Percentiles rank a stretch among this genome's conserved stretches.
These are phyloP conservation scores for Amphiduros pacificus DNA, from an alignment of 2,888 invertebrate species.

Conservation along the genomic window DNA sequence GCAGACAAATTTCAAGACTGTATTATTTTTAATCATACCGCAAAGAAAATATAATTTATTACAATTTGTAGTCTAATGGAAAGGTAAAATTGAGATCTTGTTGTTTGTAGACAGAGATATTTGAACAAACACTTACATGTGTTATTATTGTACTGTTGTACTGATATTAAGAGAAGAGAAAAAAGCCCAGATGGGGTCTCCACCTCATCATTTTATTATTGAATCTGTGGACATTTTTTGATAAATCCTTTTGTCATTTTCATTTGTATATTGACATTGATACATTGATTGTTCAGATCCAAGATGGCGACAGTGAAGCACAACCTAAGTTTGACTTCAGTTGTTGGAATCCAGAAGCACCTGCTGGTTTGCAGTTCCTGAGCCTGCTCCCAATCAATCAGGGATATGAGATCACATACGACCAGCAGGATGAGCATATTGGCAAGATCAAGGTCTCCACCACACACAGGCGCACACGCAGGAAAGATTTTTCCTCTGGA, in stretches of 20 bases:
- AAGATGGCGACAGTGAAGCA: no score
- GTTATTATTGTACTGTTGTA: no score
- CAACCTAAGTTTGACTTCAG: slow-evolving; percentile 38
- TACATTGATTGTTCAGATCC: not conserved
- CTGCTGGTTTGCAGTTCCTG: slow-evolving; percentile 39
- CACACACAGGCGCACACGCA: slow-evolving; percentile 38
- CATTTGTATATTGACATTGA: not conserved
- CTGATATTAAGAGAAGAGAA: no score
- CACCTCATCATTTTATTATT: no score
- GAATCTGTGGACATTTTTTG: not conserved
- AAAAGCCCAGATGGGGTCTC: no score
- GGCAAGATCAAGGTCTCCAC: slow-evolving; percentile 39
- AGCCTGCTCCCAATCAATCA: slow-evolving; percentile 34
- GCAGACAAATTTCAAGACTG: no score
- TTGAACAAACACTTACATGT: no score
- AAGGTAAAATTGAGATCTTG: no score
- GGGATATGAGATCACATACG: slow-evolving; percentile 21
- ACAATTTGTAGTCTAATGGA: no score
- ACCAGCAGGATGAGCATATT: slow-evolving; percentile 17
- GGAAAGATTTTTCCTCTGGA: slow-evolving; percentile 34
- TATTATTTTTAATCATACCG: no score
- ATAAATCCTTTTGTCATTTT: not conserved
- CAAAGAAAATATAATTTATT: no score
- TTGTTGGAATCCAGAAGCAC: slow-evolving; percentile 39
- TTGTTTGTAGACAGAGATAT: no score